Conservation (phyloP, 2,113 vertebrate species). For the Pelusios castaneus region DNA sequence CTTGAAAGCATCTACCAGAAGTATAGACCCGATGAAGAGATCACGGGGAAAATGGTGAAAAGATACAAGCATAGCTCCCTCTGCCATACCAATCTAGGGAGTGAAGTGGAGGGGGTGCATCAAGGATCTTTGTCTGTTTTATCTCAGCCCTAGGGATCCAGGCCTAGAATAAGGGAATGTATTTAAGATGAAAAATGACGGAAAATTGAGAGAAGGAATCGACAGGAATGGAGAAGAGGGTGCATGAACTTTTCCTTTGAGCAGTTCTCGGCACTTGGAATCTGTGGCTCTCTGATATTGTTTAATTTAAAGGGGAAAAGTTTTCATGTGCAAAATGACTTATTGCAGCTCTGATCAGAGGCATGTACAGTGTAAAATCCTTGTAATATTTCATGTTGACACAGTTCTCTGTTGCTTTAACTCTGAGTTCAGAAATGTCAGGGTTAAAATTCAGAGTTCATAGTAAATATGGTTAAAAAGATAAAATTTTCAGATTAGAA, state of each 20-base stretch:
- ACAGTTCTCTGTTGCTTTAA: background rate
- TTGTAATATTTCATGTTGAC: background rate
- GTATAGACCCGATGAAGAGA: background rate
- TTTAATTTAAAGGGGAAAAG: background rate
- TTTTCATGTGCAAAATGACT: background rate
- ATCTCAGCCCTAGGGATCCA: background rate
- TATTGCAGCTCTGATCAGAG: background rate
- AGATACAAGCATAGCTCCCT: fast-evolving
- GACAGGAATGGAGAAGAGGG: background rate
- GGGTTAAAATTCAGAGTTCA: background rate
- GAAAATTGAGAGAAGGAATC: background rate
- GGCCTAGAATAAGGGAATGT: background rate
- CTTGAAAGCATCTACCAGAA: background rate
- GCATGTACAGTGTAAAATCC: background rate
- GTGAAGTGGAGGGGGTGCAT: background rate
- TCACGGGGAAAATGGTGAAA: background rate
- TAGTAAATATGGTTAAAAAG: background rate
- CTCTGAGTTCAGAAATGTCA: background rate
- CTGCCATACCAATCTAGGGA: background rate
- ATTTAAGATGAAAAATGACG: background rate
- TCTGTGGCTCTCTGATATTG: background rate
- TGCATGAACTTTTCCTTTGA: background rate
- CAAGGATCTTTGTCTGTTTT: background rate
- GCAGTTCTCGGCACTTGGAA: background rate
- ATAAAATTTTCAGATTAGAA: background rate